These are phyloP conservation scores for Sphinx pinastri DNA, from an alignment of 2,888 invertebrate genomes.

Conservation along the genomic window DNA sequence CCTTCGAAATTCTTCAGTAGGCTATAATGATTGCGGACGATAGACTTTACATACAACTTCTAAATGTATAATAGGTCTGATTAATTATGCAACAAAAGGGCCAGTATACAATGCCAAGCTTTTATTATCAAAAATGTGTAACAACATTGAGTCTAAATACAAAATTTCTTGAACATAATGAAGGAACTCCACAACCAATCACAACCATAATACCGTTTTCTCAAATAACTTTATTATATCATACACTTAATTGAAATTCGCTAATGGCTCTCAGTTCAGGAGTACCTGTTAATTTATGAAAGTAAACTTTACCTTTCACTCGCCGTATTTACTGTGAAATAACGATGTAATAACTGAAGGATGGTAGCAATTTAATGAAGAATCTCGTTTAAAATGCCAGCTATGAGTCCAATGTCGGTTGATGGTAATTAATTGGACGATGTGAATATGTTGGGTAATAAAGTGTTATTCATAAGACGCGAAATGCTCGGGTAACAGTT, in stretches of 20 bases:
- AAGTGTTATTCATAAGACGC: too few relatives aligned
- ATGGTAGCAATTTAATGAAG: conserved; percentile 34
- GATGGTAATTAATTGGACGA: neutral
- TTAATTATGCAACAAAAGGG: too few relatives aligned
- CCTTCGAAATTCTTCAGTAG: too few relatives aligned
- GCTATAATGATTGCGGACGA: too few relatives aligned
- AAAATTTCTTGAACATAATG: neutral
- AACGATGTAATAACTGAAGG: conserved; percentile 39
- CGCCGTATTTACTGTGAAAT: conserved; percentile 39
- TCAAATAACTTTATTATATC: conserved; percentile 24
- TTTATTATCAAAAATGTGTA: too few relatives aligned
- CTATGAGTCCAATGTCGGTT: neutral
- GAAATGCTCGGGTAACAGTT: too few relatives aligned
- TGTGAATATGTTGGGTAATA: neutral
- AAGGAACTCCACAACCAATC: neutral
- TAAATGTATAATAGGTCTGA: too few relatives aligned
- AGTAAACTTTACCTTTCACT: conserved; percentile 36
- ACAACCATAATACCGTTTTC: neutral
- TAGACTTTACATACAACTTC: too few relatives aligned
- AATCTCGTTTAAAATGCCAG: conserved; percentile 33
- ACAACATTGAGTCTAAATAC: neutral
- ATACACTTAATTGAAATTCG: conserved; percentile 37
- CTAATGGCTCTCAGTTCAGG: conserved; percentile 40
- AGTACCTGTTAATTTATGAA: conserved; percentile 46
- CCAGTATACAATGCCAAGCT: too few relatives aligned